Evolutionary conservation across 1,140 invertebrate genomes (phyloP).

Genomic region (Ceratoteleas bidentatus): DNA sequence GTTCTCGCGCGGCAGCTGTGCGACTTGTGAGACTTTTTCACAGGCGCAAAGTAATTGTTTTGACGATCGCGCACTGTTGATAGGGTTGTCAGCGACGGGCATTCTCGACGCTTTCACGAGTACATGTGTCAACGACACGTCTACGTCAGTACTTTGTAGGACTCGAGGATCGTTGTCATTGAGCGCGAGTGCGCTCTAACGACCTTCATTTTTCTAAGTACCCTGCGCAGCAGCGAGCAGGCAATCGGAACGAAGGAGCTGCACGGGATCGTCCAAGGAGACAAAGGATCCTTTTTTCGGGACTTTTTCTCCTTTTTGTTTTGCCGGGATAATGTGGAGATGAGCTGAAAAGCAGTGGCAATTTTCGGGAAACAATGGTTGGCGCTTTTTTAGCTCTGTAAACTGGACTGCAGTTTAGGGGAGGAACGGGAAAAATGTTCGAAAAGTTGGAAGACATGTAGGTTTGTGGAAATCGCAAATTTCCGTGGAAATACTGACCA

Average conservation of each 20-base stretch:
- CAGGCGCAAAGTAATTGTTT: conserved; percentile 58
- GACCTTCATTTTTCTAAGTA: conserved; percentile 59
- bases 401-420: no score
- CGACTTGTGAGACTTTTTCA: conserved; percentile 1
- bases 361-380: no score
- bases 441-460: no score
- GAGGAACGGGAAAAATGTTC: no score
- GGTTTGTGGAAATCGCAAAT: no score
- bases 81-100: conserved; percentile 50
- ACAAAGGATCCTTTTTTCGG: conserved; percentile 9
- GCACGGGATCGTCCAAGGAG: conserved; percentile 10
- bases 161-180: conserved; percentile 63
- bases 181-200: conserved; percentile 51
- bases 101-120: conserved; percentile 53
- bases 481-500: no score
- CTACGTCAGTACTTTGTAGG: conserved; percentile 54
- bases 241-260: conserved; percentile 53
- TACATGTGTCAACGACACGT: conserved; percentile 56
- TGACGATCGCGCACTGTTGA: conserved; percentile 42
- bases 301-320: no score
- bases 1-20: conserved; percentile 9
- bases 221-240: conserved; percentile 38
- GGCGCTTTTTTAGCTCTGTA: no score
- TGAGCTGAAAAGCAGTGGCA: no score
- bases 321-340: no score